Evolutionary conservation across 2,113 vertebrate species (phyloP).

Genomic region (Brachypodius melanocephalos): DNA sequence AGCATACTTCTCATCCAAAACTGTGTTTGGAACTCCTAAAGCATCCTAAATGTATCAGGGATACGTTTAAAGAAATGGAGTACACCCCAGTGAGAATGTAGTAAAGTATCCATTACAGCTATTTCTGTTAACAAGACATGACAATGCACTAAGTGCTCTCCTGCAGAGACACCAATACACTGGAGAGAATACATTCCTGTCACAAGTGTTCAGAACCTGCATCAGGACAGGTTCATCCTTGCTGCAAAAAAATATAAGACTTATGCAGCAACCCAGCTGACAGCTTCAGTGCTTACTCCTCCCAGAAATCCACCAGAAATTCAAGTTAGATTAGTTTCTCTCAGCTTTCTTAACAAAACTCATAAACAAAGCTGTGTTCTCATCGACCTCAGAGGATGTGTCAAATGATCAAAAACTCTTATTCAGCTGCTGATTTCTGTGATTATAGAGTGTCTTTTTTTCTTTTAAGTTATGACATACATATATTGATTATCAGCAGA

Average conservation of each 20-base stretch:
- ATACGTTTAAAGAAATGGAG: not conserved
- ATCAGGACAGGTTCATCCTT: not conserved
- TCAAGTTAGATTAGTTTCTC: not conserved
- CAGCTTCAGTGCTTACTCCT: not conserved
- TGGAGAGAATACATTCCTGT: not conserved
- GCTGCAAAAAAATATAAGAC: not conserved
- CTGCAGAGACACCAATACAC: not conserved
- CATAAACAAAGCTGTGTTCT: not conserved
- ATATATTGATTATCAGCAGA: not conserved
- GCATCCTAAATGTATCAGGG: not conserved
- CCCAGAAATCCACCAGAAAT: not conserved
- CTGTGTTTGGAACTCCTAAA: not conserved
- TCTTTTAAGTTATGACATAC: not conserved
- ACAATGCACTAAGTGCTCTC: not conserved
- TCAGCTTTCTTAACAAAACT: not conserved
- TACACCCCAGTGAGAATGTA: not conserved
- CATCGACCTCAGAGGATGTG: not conserved
- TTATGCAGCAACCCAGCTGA: not conserved
- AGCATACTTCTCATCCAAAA: not conserved
- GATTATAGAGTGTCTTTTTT: not conserved
- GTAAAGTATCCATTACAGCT: not conserved
- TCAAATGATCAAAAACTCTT: not conserved
- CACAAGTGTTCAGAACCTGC: not conserved
- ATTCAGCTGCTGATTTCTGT: not conserved
- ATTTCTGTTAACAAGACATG: not conserved